Base-by-base conservation (phyloP, 2,888 invertebrate species). In the Sialis fuliginosa region DNA sequence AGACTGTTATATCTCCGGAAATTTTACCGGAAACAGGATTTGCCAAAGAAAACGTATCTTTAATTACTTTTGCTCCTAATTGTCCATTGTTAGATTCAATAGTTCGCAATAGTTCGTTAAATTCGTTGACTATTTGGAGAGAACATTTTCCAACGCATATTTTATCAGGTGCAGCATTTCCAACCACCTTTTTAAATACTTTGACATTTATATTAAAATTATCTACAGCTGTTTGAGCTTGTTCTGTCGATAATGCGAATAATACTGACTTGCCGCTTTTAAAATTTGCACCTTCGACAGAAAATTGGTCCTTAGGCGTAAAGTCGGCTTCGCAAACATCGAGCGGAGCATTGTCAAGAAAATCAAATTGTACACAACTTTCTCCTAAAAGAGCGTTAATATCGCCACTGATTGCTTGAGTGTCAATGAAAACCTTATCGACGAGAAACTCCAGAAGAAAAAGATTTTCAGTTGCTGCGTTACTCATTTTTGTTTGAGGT, bases 201-300 rank as follows among this genome's bases (percentile, higher is more conserved):
- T 68, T 63, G 45, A 79, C 65, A 45, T 64, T 66, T 3, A 80
- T 58, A 1, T 75, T 74, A 54, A 78, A 79, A 42, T 67, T 67
- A 47, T 61, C 61, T 56, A 72, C 61, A 1, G 74, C 73, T 40
- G 65, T 61, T n/a, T 57, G 56, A 1, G 78, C 71, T 33, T 75
- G 72, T 6, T 58, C 53, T 40, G 72, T 67, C 31, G 74, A 71
- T 4, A 80, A 60, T 0, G 77, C 77, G 56, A 80, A 80, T n/a
- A 80, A 62, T 53, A 79, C 79, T 1, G 79, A 79, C 59, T 79
- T 79, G 31, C 79, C 79, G 52, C 68, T 77, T 56, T 74, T 75
- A 48, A 77, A 72, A 1, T 66, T 60, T 5, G 52, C 55, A 5
- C 30, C 55, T 70, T 71, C 1, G 64, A 58, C 48, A 65, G 67